Base-by-base conservation (phyloP, 2,888 invertebrate genomes). In the Lottia scabra region DNA sequence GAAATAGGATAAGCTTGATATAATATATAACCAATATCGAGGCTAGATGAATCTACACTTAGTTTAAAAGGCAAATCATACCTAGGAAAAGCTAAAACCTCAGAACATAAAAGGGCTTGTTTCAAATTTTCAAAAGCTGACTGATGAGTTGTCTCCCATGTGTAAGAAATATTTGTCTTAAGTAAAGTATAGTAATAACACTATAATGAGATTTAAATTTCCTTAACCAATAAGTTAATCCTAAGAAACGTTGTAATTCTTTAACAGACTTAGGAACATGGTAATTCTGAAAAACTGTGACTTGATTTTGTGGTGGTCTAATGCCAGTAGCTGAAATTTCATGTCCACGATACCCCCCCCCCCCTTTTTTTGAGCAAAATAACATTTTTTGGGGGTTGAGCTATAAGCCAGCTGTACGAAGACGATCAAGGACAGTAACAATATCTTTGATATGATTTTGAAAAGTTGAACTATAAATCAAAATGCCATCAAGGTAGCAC, bases 191-290 rank as follows among this genome's bases (percentile, higher is more conserved):
- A 1, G 73, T 73, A 45, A 65, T 43, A 43, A 67, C 65, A 65
- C 70, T 70, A 48, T 56, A 75, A 67, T 66, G 66, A 8, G 65
- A 67, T 16, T 73, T 73, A 62, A 75, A 75, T 68, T 73, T 75
- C 16, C 73, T 16, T 45, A 73, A 71, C 75, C 75, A 76, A 44
- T 67, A 56, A 74, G 45, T 48, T 72, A 19, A n/a, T n/a, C n/a
- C n/a, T n/a, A n/a, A n/a, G n/a, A n/a, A n/a, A n/a, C n/a, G n/a
- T n/a, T n/a, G n/a, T 13, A 74, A 46, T 44, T 76, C 76, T 43
- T 73, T 73, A 2, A 48, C 30, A 64, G 19, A 72, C 0, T 30
- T 68, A 16, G 68, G 71, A 12, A 27, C 46, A 23, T 46, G 67
- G 64, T 63, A 74, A n/a, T 68, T 48, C 15, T 64, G 23, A n/a